A percentile compares a stretch with the other conserved stretches of the same genome.
phyloP scores from a whole-genome alignment of 2,888 invertebrate species.

The Sphaerophoria rueppellii region DNA sequence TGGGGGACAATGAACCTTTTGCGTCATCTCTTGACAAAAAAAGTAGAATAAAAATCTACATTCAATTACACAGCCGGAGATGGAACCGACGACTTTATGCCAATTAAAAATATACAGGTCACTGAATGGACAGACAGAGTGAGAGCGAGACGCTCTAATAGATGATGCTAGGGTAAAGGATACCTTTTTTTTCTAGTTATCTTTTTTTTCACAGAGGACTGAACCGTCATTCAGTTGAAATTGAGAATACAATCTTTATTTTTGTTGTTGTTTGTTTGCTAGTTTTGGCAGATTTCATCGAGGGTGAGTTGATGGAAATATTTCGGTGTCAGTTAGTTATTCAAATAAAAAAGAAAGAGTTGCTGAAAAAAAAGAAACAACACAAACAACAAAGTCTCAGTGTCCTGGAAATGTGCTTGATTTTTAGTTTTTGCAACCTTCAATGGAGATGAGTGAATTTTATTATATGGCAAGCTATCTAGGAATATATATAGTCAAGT shows the following conservation, averaged over 20 bases:
- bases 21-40: background rate
- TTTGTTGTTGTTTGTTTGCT: background rate
- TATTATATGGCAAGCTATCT: background rate
- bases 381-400: constrained; percentile 5
- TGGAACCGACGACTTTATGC: constrained; percentile 18
- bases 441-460: constrained; percentile 3
- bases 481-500: background rate
- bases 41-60: constrained; percentile 3
- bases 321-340: constrained; percentile 42
- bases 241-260: constrained; percentile 30
- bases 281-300: background rate
- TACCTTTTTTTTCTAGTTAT: background rate
- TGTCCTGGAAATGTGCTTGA: constrained; percentile 11
- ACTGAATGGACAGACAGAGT: constrained; percentile 27
- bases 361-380: background rate
- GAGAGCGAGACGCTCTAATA: background rate
- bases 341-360: constrained; percentile 12
- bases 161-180: background rate
- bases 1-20: too few species aligned
- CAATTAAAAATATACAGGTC: constrained; percentile 46
- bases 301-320: constrained; percentile 17
- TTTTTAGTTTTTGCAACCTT: constrained; percentile 1
- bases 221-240: constrained; percentile 28
- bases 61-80: constrained; percentile 42
- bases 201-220: background rate